Base-by-base conservation (phyloP, 2,113 vertebrate species). In the Lepus timidus region DNA sequence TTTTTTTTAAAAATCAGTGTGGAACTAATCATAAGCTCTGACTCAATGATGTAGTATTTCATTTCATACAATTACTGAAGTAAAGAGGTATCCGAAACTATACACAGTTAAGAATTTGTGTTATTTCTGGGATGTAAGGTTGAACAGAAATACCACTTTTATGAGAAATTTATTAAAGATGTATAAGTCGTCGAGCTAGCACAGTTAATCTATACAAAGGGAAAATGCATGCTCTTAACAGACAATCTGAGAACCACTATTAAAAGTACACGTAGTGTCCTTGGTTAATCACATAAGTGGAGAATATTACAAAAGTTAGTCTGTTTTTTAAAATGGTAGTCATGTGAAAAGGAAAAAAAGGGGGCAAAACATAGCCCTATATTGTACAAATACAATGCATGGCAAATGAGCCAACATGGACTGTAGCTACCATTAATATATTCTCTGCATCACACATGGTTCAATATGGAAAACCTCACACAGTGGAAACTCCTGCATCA, bases 71-170 rank as follows among this genome's bases (percentile, higher is more conserved):
- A 85, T 88, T 78, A 92, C 36, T 68, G 52, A 87, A 96, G 36
- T 91, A 82, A 85, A 19, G 76, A 85, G 74, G 92, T 82, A 88
- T 0, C 85, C 25, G 79, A 96, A 95, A 67, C 58, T 74, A 74
- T 82, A 29, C 12, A 75, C 62, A 55, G 27, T 91, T 61, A 95
- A 91, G n/a, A 78, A 55, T 87, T 39, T 75, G 23, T 79, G 65
- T 78, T 91, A 92, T 86, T 94, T 95, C 31, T 85, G 9, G 29
- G 36, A 94, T 25, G 36, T 68, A 92, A 86, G 65, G 61, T 91
- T 93, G 92, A 92, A 86, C 29, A 73, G 82, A 95, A 91, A 88
- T 91, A 79, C 20, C 31, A 90, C 90, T 93, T 96, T 95, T 88
- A 95, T 79, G 51, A 49, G 9, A 25, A 94, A 95, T 88, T 83